Evolutionary conservation across 2,888 invertebrate species (phyloP).

Genomic region (Apamea crenata): DNA sequence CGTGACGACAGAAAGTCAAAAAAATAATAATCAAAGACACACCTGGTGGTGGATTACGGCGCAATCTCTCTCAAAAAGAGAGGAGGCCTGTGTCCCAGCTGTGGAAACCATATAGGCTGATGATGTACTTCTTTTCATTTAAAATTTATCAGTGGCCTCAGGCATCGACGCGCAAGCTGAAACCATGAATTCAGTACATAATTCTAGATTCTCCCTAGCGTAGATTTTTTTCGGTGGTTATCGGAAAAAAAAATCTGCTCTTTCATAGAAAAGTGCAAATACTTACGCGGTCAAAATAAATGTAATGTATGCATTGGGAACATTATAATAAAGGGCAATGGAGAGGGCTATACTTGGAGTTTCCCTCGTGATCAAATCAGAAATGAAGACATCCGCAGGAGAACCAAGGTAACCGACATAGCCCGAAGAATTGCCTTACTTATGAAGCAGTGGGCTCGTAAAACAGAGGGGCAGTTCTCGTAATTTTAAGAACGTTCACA

Average conservation of each 20-base stretch:
- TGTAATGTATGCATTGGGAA: background rate
- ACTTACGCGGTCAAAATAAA: no score
- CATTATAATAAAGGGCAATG: background rate
- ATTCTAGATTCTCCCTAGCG: no score
- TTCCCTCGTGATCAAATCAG: background rate
- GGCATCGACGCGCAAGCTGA: no score
- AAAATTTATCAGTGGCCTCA: no score
- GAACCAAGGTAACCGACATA: background rate
- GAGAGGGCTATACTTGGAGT: background rate
- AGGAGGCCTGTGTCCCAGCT: background rate
- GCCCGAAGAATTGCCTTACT: background rate
- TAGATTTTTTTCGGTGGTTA: no score
- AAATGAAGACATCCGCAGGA: background rate
- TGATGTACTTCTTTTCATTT: no score
- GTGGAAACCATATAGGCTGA: background rate
- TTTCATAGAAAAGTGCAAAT: no score
- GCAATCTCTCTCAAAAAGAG: background rate
- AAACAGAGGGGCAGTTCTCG: no score
- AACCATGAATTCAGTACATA: no score
- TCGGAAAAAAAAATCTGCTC: no score
- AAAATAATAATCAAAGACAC: background rate
- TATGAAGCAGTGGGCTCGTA: background rate
- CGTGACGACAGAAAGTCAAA: background rate
- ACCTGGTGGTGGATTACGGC: background rate
- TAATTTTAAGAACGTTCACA: no score